Evolutionary conservation across 1,140 invertebrate species (phyloP), one percentile per base, ranked within the genome.

Genomic region (Zaprionus vittiger): DNA sequence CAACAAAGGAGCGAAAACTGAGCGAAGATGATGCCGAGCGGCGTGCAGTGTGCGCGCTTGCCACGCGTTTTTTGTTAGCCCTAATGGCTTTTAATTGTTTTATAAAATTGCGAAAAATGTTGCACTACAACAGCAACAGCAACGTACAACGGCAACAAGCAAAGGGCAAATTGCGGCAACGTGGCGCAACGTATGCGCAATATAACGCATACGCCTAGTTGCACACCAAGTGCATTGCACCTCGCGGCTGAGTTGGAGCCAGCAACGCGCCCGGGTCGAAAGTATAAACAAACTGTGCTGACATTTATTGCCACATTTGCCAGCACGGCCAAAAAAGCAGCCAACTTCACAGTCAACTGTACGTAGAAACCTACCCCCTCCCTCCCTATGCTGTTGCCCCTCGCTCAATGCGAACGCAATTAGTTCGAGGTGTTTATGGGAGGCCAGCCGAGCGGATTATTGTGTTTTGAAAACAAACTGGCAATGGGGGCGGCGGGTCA

Each of bases 11-110:
- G 57, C 24, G 44, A 68, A 64, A 55, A 66, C 61, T 74, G 65
- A 61, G 57, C 63, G 44, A 65, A 70, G 65, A 79, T 73, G 74
- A 73, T 77, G 72, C 59, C 79, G 67, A 66, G 41, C 41, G 7
- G n/a, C n/a, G n/a, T 17, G 41, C 41, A 52, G 24, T 26, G 66
- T 44, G 55, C 15, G 14, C 61, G 57, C 28, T 70, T 83, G 52
- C 73, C 61, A 72, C 63, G 77, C 20, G 60, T 55, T 87, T 83
- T 83, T 89, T 87, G 83, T 87, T 64, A 63, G 68, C 85, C 63
- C 81, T 89, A 87, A 87, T 87, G 85, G 84, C 75, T 84, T 87
- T 87, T 89, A 89, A 87, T 87, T 87, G 84, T 89, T 84, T 67
- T 73, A 76, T 89, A 69, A 89, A 83, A 87, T 87, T 89, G 57